phyloP scores from a whole-genome alignment of 1,140 invertebrate genomes.

The Lysiphlebus fabarum region DNA sequence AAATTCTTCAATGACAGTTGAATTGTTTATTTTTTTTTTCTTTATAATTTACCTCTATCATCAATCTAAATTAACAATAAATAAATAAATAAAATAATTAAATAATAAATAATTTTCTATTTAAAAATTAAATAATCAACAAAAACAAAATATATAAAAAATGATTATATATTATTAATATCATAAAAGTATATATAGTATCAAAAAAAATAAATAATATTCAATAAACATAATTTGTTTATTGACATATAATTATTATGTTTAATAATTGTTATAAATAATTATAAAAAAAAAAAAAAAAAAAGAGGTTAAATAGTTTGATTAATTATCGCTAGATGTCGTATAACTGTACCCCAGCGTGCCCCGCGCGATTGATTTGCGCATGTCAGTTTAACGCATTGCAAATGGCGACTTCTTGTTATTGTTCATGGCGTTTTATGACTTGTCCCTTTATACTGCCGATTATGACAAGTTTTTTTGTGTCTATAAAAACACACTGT shows the following conservation, averaged over 20 bases:
- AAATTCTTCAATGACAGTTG: no score
- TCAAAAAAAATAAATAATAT: background rate
- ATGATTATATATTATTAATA: no score
- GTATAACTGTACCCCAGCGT: slow-evolving; percentile 40
- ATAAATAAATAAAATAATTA: background rate
- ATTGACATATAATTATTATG: background rate
- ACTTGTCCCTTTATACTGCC: slow-evolving; percentile 62
- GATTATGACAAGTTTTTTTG: slow-evolving; percentile 58
- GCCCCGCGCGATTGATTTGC: slow-evolving; percentile 59
- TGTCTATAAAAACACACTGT: slow-evolving; percentile 40
- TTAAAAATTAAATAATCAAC: background rate
- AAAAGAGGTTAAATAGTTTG: slow-evolving; percentile 22
- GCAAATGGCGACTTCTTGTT: slow-evolving; percentile 76
- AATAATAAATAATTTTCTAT: background rate
- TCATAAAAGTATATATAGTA: no score
- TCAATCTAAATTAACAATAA: no score
- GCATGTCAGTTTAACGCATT: slow-evolving; percentile 66
- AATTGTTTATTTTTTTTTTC: no score
- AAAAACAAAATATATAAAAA: no score
- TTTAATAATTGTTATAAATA: slow-evolving; percentile 9
- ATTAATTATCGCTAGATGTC: slow-evolving; percentile 41
- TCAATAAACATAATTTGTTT: slow-evolving; percentile 1
- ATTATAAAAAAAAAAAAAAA: background rate
- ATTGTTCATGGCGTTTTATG: slow-evolving; percentile 70
- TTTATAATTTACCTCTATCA: no score